Base-by-base conservation (phyloP, 2,888 invertebrate species). In the Labia minor region DNA sequence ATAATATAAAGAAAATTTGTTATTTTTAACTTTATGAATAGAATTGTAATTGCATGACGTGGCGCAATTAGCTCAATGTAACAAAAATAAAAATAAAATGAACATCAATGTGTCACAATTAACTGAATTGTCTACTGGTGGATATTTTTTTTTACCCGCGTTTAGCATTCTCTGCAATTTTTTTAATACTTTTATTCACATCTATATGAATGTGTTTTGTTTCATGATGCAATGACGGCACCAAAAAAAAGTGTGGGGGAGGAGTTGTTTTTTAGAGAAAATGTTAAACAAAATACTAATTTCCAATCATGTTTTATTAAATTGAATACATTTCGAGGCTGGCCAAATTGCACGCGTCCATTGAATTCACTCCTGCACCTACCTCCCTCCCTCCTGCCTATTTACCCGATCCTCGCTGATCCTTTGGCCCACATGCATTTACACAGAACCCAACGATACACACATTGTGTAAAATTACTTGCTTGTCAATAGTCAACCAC, bases 231-330 rank as follows among this genome's bases (percentile, higher is more conserved):
- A 26, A 26, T 26, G 26, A 26, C 3, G 26, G 26, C 26, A 26
- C 16, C 49, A 14, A n/a, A 16, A 49, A 49, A 14, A 49, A n/a
- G n/a, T n/a, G 49, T 4, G n/a, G n/a, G 49, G 26, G 26, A 26
- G 8, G 26, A 6, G 26, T 26, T 26, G 3, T 26, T 26, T 26
- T 26, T 26, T 26, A 26, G 26, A 49, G 49, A n/a, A 49, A 49
- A 49, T 49, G 49, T 49, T 49, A 49, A 49, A 49, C 49, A 49
- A 49, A 49, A 49, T 49, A 49, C 49, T 49, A 49, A 49, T 49
- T 49, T 49, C 49, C 49, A 49, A 49, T 49, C 49, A 49, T 49
- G 49, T 49, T 49, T 49, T 49, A 49, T 49, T 49, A 49, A 49
- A 49, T 49, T 49, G 49, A 49, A 49, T 49, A 49, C 49, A 49